Evolutionary conservation across 2,888 invertebrate genomes (phyloP).

Genomic region (Stenodema calcarata): DNA sequence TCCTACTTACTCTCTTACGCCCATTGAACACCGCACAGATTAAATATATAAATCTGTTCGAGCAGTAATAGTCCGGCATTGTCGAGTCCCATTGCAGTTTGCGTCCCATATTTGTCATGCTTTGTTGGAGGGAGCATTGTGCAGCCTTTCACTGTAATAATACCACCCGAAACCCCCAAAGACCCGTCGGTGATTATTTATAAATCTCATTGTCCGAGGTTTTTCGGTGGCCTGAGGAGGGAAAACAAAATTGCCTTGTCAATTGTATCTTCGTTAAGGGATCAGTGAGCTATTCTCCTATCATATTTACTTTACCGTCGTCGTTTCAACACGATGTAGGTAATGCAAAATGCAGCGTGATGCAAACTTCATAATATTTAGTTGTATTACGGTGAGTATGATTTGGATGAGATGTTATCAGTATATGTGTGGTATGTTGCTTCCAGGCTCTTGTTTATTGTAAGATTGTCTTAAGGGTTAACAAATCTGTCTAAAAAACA

Average conservation of each 20-base stretch:
- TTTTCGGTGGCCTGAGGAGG: neutral
- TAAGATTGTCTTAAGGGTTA: too few species aligned
- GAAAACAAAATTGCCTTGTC: neutral
- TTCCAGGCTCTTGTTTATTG: too few species aligned
- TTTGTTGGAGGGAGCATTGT: slow-evolving; percentile 52
- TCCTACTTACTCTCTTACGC: slow-evolving; percentile 12
- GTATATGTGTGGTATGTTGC: too few species aligned
- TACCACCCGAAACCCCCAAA: slow-evolving; percentile 38
- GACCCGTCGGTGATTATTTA: slow-evolving; percentile 50
- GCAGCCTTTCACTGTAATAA: slow-evolving; percentile 47
- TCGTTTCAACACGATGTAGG: too few species aligned
- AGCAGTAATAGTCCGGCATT: slow-evolving; percentile 50
- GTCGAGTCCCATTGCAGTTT: slow-evolving; percentile 53
- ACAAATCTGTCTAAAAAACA: too few species aligned
- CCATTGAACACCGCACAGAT: slow-evolving; percentile 37
- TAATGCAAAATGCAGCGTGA: too few species aligned
- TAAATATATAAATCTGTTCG: slow-evolving; percentile 54
- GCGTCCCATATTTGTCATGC: slow-evolving; percentile 53
- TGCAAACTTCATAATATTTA: too few species aligned
- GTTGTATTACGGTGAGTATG: too few species aligned
- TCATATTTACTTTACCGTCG: too few species aligned
- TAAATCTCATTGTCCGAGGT: slow-evolving; percentile 38
- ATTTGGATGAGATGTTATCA: too few species aligned
- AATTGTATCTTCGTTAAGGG: neutral
- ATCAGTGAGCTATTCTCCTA: neutral